Evolutionary conservation across 30 jellyfish, hydroid and myxozoan species (phyloP).

Genomic region (Pseudorhiza aurosa): DNA sequence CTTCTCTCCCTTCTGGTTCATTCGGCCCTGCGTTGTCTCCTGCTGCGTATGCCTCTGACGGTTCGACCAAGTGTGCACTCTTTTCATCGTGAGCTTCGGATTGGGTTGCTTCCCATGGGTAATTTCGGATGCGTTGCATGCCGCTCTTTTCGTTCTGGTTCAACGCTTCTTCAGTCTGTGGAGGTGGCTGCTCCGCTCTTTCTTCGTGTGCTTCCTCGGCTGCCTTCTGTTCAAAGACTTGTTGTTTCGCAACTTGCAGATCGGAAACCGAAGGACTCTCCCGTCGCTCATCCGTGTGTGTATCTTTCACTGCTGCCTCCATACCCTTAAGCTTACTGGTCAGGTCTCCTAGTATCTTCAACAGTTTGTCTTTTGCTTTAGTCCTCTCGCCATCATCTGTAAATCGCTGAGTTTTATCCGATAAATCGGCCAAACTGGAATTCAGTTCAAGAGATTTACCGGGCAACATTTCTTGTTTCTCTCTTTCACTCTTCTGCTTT

Average conservation of each 20-base stretch:
- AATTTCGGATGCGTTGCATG: constrained; percentile 9
- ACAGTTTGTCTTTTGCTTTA: constrained; percentile 85
- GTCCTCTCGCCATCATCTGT: constrained; percentile 66
- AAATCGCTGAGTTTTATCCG: constrained; percentile 1
- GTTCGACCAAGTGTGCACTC: background rate
- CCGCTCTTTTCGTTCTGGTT: constrained; percentile 12
- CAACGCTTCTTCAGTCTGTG: constrained; percentile 12
- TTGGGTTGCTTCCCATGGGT: constrained; percentile 8
- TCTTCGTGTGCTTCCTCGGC: constrained; percentile 6
- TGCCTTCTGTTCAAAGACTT: background rate
- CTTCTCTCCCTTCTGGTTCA: constrained; percentile 13
- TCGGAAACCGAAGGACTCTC: constrained; percentile 28
- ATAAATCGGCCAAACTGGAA: background rate
- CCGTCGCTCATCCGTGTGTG: constrained; percentile 52
- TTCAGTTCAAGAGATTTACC: constrained; percentile 34
- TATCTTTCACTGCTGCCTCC: constrained; percentile 87
- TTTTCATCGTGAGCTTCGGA: background rate
- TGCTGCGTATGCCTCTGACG: background rate
- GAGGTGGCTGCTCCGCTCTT: background rate
- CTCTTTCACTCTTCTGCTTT: constrained; percentile 53
- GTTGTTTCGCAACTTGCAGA: background rate
- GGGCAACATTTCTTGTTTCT: constrained; percentile 8
- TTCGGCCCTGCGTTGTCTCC: background rate
- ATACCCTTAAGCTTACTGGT: constrained; percentile 89
- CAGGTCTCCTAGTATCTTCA: constrained; percentile 81